Conservation (phyloP, 2,888 invertebrate genomes). For the Erebia aethiops region DNA sequence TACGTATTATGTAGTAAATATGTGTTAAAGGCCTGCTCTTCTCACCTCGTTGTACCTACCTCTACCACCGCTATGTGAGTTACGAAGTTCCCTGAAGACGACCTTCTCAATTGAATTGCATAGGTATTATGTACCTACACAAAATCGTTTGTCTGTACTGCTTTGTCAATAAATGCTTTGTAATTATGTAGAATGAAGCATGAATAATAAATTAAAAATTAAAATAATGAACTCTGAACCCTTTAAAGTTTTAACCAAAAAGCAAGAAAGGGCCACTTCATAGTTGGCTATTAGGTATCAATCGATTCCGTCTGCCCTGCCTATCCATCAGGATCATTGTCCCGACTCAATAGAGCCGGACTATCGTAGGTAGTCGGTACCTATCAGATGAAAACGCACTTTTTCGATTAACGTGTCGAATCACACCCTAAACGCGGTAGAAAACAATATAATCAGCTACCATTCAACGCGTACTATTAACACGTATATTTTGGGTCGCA, state of each 20-base stretch:
- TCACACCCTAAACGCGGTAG: constrained; percentile 65
- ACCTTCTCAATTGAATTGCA: too few relatives aligned
- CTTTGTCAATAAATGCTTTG: too few relatives aligned
- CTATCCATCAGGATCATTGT: constrained; percentile 66
- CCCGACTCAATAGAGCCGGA: constrained; percentile 62
- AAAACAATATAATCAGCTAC: constrained; percentile 82
- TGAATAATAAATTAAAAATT: too few relatives aligned
- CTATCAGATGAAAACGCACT: constrained; percentile 74
- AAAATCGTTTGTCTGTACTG: too few relatives aligned
- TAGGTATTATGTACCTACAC: too few relatives aligned
- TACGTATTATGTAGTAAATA: too few relatives aligned
- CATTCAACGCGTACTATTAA: constrained; percentile 56
- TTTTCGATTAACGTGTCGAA: constrained; percentile 79
- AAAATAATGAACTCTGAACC: not conserved
- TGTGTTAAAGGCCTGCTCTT: too few relatives aligned
- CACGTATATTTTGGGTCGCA: constrained; percentile 34
- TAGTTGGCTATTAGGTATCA: not conserved
- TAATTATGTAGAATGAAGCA: too few relatives aligned
- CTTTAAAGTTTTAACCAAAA: too few relatives aligned
- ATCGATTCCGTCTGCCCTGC: constrained; percentile 5
- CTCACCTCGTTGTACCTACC: too few relatives aligned
- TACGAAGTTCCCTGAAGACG: too few relatives aligned
- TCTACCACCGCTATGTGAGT: too few relatives aligned
- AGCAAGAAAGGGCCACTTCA: not conserved
- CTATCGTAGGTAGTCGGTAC: not conserved